Base-by-base conservation (phyloP, 2,888 invertebrate genomes). In the Apodemia zela region DNA sequence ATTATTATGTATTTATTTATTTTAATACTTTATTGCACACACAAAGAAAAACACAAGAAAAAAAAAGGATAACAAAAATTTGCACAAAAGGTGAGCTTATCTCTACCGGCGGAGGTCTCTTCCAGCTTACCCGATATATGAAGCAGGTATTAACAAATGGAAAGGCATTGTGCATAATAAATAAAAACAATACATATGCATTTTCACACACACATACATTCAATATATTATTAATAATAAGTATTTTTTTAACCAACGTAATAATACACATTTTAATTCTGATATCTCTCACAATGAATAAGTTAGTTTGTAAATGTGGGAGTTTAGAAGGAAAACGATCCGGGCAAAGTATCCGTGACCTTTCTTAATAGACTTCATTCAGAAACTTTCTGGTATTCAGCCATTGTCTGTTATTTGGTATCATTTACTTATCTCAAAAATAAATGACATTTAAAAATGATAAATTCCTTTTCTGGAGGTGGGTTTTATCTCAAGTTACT, bases 291-390 rank as follows among this genome's bases (percentile, higher is more conserved):
- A 18, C 18, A 18, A 51, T 51, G 51, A 21, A 21, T 29, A 25
- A 7, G n/a, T 57, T 29, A 15, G n/a, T 57, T 54, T 25, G 15
- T 54, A 25, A 57, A 57, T 57, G n/a, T 15, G 25, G 8, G 15
- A 29, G 54, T 29, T 57, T 15, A 11, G 29, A 57, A n/a, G 54
- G 25, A 57, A 57, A 57, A 57, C 29, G 54, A 29, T 29, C 54
- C 15, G 25, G 15, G 54, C 29, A 57, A 57, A 57, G n/a, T 29
- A 29, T n/a, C 54, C 54, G 54, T 57, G 29, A 57, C 54, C 54
- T 57, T 57, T 25, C 54, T 25, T 54, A 57, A 57, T 57, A 57
- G 21, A n/a, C 29, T 57, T 57, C 8, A n/a, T 57, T 57, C n/a
- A 57, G 29, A 29, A 57, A 29, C 29, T 57, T 57, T 57, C 15